A percentile compares a stretch with the other conserved stretches of the same genome.
These are phyloP conservation scores for Pecten maximus DNA, from an alignment of 2,888 invertebrate genomes.

Conservation along the genomic window DNA sequence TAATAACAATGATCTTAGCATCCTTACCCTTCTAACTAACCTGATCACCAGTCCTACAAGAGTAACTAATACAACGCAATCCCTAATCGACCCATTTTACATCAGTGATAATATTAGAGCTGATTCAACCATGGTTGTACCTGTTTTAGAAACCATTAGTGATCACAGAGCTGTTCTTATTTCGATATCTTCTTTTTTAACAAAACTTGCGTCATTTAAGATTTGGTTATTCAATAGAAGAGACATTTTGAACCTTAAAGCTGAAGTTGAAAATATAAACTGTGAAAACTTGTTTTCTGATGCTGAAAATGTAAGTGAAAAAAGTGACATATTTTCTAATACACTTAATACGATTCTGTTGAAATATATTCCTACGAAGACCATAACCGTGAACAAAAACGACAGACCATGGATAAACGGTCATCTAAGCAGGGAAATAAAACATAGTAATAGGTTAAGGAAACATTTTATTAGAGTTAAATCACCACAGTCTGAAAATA, in stretches of 20 bases:
- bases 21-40: not conserved
- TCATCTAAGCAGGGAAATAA: not conserved
- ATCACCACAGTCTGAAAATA: not conserved
- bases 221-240: not conserved
- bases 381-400: not conserved
- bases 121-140: not conserved
- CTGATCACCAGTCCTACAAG: not conserved
- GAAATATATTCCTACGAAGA: not conserved
- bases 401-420: not conserved
- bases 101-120: not conserved
- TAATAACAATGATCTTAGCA: not conserved
- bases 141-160: not conserved
- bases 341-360: not conserved
- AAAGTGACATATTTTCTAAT: not conserved
- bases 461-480: not conserved
- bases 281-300: not conserved
- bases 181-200: not conserved
- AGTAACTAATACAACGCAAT: not conserved
- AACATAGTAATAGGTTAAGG: not conserved
- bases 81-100: not conserved
- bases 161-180: not conserved
- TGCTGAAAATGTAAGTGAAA: not conserved
- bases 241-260: not conserved
- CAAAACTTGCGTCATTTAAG: not conserved
- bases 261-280: not conserved